Evolutionary conservation across 2,888 invertebrate species (phyloP), one percentile per base, ranked within the genome.

Genomic region (Sarcophaga rosellei): DNA sequence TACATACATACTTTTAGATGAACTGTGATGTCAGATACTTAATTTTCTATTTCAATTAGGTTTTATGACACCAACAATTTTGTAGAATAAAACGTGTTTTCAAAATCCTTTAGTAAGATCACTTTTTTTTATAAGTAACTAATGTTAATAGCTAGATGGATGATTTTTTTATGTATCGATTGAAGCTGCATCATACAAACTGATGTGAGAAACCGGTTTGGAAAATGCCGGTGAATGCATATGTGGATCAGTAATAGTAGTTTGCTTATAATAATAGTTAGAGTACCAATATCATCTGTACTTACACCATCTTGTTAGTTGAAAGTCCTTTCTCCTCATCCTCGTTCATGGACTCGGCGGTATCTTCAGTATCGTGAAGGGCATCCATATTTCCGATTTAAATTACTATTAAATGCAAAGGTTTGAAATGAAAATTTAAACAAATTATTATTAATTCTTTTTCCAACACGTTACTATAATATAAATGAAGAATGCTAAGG

Each of bases 251-350:
- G 11, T 65, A 3, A 8, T 44, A 23, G n/a, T n/a, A 20, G 6
- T 20, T 45, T 21, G n/a, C 10, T 57, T 12, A n/a, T n/a, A 72
- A 61, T n/a, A 21, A 12, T 57, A 21, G 4, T 1, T 35, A 35
- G 35, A 2, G 35, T 35, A 35, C 35, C 35, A 35, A 35, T 35
- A 35, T 35, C 8, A 35, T 35, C 35, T 35, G 35, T 47, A 45
- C 86, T 88, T 88, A 88, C 88, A 82, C 88, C 88, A 86, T 88
- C 57, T 84, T 84, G 65, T 86, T 84, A 44, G 87, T 73, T 12
- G 88, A 85, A 65, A 78, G 70, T 70, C 83, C 88, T 25, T 82
- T 87, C 70, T 86, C 88, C 62, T 88, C 88, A 61, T 86, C 84
- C 17, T 78, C 86, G 35, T 84, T 86, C 78, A 86, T 81, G 53